Base-by-base conservation (phyloP, 2,797 vertebrate species). In the Xyrichtys novacula region DNA sequence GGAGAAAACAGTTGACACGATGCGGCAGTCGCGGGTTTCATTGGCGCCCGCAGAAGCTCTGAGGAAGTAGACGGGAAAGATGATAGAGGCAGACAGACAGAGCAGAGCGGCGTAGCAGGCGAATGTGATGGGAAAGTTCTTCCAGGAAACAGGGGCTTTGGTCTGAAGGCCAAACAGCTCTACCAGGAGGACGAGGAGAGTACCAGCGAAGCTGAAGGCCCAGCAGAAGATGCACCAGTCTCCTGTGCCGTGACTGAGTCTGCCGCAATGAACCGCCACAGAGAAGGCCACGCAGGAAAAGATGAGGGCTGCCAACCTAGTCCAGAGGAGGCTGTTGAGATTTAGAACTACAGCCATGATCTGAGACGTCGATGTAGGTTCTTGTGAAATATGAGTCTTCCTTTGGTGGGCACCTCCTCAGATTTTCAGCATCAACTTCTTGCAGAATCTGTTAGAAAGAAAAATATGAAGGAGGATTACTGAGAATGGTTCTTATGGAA, bases 141-240 rank as follows among this genome's bases (percentile, higher is more conserved):
- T 94, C 96, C 96, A 98, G 64, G 96, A 97, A 31, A 97, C 88
- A 0, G 96, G 96, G 7, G 89, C 93, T 11, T 91, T 93, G 4
- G 90, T 39, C 90, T 96, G 95, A 17, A 96, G 82, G 16, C 94
- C 94, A 0, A 90, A 92, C 25, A 96, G 67, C 90, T 97, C 96
- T 65, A 97, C 93, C 39, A 96, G 71, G 47, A 97, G 54, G 59
- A 98, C 92, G 12, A 97, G 48, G 1, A 96, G 81, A 1, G 94
- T 95, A 6, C 95, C 89, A 0, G 94, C 91, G 6, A 98, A 97
- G 81, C 95, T 96, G 86, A 96, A 95, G 59, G 95, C 94, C 96
- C 96, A 98, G 76, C 95, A 95, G 86, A 98, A 97, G 92, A 97
- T 93, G 87, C 95, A 96, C 94, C 95, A 95, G 88, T 96, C 91